Evolutionary conservation across 2,797 vertebrate genomes (phyloP), one percentile per base, ranked within the genome.

Genomic region (Sebastes trivittatus): DNA sequence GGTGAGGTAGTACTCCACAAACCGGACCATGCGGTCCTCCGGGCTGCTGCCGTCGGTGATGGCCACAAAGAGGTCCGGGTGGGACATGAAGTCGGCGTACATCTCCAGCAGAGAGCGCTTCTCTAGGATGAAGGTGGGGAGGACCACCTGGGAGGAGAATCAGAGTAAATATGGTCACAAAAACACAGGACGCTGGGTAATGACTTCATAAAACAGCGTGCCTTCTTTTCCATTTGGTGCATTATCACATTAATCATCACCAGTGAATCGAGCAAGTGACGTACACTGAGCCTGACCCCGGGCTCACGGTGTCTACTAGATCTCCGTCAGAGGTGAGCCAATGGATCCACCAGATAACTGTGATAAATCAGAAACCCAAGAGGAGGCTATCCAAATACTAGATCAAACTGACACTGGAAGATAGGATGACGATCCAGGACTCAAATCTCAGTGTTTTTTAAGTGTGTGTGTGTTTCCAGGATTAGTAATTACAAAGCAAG

Each of bases 61-160:
- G 64, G 97, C 90, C 80, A 99, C 82, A 77, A 99, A 99, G 69
- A 99, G 97, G 72, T 98, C 97, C 0, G 98, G 98, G 85, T 99
- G 98, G 6, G 98, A 99, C 97, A 99, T 97, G 94, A 99, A 99
- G 93, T 99, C 98, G 0, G 98, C 98, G 5, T 99, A 99, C 98
- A 99, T 99, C 94, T 99, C 98, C 93, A 99, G 88, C 92, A 99
- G 81, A 0, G 98, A 99, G 4, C 98, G 98, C 88, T 99, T 99
- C 95, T 99, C 98, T 54, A 99, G 93, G 84, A 99, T 99, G 88
- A 99, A 99, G 5, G 98, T 99, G 79, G 98, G 98, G 52, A 99
- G 97, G 64, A 99, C 98, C 88, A 99, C 98, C 98, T 99, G 90
- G 10, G 38, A 22, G 72, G 29, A 73, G 49, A 62, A n/a, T 3